Evolutionary conservation across 2,888 invertebrate genomes (phyloP), one percentile per base, ranked within the genome.

Genomic region (Hirtodrosophila duncani): DNA sequence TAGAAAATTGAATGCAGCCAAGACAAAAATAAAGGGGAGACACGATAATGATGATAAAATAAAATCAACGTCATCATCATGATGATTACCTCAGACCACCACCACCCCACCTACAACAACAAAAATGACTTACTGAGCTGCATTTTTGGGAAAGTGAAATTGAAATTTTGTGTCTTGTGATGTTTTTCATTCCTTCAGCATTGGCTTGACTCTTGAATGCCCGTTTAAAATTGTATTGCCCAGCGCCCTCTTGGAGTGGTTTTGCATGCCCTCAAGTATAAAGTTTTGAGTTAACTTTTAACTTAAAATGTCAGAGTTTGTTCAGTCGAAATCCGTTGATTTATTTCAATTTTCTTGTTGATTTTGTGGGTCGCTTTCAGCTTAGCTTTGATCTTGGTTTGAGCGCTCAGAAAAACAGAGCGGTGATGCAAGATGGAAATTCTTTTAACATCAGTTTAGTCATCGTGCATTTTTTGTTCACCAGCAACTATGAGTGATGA

Each of bases 321-420:
- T n/a, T n/a, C n/a, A n/a, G n/a, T n/a, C n/a, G n/a, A 70, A 70
- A 69, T 74, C 63, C 43, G 60, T 59, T 74, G 74, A 70, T 70
- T 74, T 69, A 72, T 74, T 49, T 37, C 30, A 24, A 17, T 41
- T 36, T 37, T 13, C 36, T 29, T 42, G 23, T 14, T 24, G 48
- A 37, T 55, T 42, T 58, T 56, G 42, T 43, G n/a, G n/a, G 43
- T 56, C 46, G 56, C 48, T 58, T 56, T 56, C 56, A 33, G 48
- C 37, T 42, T 46, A 36, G n/a, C n/a, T n/a, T n/a, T n/a, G n/a
- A n/a, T n/a, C n/a, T n/a, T n/a, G n/a, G n/a, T n/a, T n/a, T n/a
- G n/a, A n/a, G n/a, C n/a, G n/a, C n/a, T n/a, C n/a, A n/a, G n/a
- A n/a, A n/a, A n/a, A n/a, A n/a, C n/a, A n/a, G n/a, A n/a, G n/a